Evolutionary conservation across 2,797 vertebrate species (phyloP).

Genomic region (Nasua narica): DNA sequence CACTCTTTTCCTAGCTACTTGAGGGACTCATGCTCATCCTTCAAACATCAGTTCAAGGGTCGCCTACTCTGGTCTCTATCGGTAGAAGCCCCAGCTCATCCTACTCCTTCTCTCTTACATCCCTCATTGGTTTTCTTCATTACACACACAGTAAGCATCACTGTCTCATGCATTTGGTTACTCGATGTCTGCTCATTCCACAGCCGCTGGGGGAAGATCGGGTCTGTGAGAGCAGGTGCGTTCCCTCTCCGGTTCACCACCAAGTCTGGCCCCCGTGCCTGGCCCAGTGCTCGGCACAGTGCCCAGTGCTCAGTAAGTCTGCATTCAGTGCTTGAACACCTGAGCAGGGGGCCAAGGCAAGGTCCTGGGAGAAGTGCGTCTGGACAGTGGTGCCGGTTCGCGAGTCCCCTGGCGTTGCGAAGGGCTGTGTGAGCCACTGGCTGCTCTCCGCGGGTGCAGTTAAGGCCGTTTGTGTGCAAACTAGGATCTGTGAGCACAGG

Average conservation of each 20-base stretch:
- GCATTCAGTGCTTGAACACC: neutral
- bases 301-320: neutral
- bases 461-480: neutral
- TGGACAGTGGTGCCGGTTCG: neutral
- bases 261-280: too few species aligned
- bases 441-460: neutral
- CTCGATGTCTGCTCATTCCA: neutral
- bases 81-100: fast-evolving
- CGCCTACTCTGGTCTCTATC: neutral
- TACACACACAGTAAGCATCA: neutral
- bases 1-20: neutral
- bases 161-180: neutral
- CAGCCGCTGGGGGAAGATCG: neutral
- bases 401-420: neutral
- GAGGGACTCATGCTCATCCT: neutral
- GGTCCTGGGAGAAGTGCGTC: neutral
- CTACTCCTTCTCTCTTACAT: neutral
- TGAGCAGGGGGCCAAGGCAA: neutral
- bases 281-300: neutral
- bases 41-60: neutral
- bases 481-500: neutral
- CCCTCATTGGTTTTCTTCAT: neutral
- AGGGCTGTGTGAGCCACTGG: neutral
- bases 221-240: neutral
- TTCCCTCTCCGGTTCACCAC: neutral